Evolutionary conservation across 2,888 invertebrate species (phyloP).

Genomic region (Agriotes lineatus): DNA sequence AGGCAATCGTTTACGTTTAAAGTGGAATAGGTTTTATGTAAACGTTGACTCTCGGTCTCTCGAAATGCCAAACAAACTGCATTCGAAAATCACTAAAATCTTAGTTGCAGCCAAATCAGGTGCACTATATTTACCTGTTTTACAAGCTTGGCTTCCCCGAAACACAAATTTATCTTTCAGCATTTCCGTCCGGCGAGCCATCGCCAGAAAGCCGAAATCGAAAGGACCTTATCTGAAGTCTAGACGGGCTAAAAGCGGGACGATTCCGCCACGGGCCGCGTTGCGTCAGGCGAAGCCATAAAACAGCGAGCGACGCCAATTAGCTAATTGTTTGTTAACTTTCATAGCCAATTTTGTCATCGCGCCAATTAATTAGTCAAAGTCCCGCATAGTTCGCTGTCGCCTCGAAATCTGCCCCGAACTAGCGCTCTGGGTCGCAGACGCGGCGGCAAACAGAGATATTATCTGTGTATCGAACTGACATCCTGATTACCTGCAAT

Average conservation of each 20-base stretch:
- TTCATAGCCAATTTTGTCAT: not conserved
- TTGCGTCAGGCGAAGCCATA: not conserved
- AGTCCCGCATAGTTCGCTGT: not conserved
- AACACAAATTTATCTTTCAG: too few relatives aligned
- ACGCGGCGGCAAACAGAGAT: conserved; percentile 27
- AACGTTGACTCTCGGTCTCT: too few relatives aligned
- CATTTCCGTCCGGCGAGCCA: too few relatives aligned
- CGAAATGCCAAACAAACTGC: too few relatives aligned
- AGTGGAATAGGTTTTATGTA: too few relatives aligned
- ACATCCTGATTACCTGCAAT: conserved; percentile 49
- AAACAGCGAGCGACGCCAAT: not conserved
- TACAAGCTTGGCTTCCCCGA: too few relatives aligned
- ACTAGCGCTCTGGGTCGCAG: not conserved
- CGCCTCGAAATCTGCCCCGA: not conserved
- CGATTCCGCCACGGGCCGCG: not conserved
- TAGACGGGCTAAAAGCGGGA: not conserved
- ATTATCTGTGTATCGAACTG: conserved; percentile 39
- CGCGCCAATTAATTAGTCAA: not conserved
- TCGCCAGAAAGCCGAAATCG: too few relatives aligned
- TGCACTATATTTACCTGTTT: too few relatives aligned
- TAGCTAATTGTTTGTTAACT: not conserved
- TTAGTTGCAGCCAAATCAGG: too few relatives aligned
- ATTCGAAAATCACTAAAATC: too few relatives aligned
- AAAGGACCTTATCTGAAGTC: conserved; percentile 6
- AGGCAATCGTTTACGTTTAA: too few relatives aligned